A percentile compares a stretch with the other conserved stretches of the same genome.
These are phyloP conservation scores for Pungitius pungitius DNA, from an alignment of 2,113 vertebrate genomes.

Conservation along the genomic window DNA sequence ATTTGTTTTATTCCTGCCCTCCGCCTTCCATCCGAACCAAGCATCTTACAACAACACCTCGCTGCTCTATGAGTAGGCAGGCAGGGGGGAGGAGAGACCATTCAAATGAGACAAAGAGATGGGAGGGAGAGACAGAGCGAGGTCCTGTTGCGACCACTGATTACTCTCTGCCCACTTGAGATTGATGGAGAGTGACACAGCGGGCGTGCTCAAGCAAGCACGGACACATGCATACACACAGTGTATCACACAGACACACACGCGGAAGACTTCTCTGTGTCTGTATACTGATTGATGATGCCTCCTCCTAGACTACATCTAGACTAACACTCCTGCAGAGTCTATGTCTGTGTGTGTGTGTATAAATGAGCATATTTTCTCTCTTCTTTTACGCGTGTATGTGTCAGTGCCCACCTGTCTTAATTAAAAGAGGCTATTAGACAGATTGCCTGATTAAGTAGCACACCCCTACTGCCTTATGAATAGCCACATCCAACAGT, in stretches of 20 bases:
- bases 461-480: slow-evolving; percentile 61
- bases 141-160: slow-evolving; percentile 77
- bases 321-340: slow-evolving; percentile 31
- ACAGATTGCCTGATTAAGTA: slow-evolving; percentile 70
- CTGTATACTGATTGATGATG: slow-evolving; percentile 63
- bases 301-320: slow-evolving; percentile 46
- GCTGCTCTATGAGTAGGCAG: slow-evolving; percentile 15
- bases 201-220: slow-evolving; percentile 43
- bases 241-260: slow-evolving; percentile 6
- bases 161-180: slow-evolving; percentile 75
- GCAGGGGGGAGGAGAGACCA: slow-evolving; percentile 50
- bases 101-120: slow-evolving; percentile 63
- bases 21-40: slow-evolving; percentile 18
- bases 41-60: slow-evolving; percentile 37
- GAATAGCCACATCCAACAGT: slow-evolving; percentile 31
- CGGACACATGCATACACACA: slow-evolving; percentile 14
- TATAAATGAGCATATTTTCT: slow-evolving; percentile 4
- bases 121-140: slow-evolving; percentile 48
- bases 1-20: slow-evolving; percentile 17
- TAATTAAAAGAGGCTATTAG: slow-evolving; percentile 69
- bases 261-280: slow-evolving; percentile 23
- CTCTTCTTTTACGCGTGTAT: slow-evolving; percentile 7
- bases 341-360: slow-evolving; percentile 6
- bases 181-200: slow-evolving; percentile 75
- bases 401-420: slow-evolving; percentile 58